Conservation (phyloP, 2,113 vertebrate genomes). For the Zootoca vivipara region DNA sequence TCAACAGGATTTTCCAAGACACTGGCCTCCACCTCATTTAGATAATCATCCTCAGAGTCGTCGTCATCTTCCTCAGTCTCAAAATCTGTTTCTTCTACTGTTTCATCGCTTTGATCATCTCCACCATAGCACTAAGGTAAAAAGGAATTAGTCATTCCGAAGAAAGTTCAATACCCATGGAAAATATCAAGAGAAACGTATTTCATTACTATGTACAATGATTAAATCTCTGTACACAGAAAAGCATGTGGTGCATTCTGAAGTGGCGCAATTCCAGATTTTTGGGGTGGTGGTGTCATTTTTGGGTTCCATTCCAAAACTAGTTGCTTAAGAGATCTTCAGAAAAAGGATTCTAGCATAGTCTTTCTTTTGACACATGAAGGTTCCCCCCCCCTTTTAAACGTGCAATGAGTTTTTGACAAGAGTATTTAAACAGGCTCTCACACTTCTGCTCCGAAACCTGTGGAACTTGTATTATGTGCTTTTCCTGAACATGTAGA, state of each 20-base stretch:
- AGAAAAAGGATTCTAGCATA: not conserved
- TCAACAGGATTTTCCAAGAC: not conserved
- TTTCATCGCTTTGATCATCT: conserved; percentile 21
- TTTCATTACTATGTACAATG: not conserved
- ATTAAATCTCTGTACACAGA: not conserved
- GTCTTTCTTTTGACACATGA: not conserved
- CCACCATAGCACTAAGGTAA: conserved; percentile 45
- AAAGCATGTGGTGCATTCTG: not conserved
- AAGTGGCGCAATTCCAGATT: too few species aligned
- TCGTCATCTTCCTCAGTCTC: not conserved
- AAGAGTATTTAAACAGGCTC: not conserved
- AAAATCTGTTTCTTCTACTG: conserved; percentile 36
- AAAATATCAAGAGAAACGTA: not conserved
- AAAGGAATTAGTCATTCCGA: not conserved
- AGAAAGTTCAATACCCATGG: not conserved
- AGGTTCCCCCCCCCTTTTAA: not conserved
- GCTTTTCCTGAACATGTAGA: too few species aligned
- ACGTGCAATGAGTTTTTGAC: not conserved
- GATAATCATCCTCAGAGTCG: conserved; percentile 45
- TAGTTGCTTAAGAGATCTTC: not conserved
- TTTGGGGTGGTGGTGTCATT: not conserved
- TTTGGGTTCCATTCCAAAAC: not conserved
- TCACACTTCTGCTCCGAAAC: not conserved
- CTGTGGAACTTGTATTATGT: not conserved
- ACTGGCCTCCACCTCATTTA: not conserved